Evolutionary conservation across 37 sponge, comb jelly and placozoan species (phyloP).

Genomic region (Aplysina aerophoba): DNA sequence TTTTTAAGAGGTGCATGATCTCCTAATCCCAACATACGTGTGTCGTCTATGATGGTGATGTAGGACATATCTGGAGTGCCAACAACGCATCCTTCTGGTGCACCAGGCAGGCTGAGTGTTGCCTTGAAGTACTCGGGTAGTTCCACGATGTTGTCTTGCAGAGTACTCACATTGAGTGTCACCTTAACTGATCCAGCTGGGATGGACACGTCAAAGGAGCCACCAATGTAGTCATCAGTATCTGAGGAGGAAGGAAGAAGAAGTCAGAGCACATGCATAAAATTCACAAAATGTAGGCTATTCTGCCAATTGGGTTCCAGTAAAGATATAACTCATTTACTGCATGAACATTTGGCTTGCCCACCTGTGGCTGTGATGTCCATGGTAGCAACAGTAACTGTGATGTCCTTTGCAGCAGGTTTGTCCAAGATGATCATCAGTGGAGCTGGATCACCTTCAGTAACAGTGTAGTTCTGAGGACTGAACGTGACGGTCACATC

Average conservation of each 20-base stretch:
- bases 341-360: too few species aligned
- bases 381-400: slow-evolving; percentile 20
- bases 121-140: background rate
- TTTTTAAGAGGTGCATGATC: too few species aligned
- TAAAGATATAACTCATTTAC: background rate
- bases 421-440: slow-evolving; percentile 5
- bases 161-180: background rate
- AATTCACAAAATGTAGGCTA: background rate
- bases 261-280: too few species aligned
- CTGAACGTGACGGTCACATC: background rate
- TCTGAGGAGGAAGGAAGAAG: too few species aligned
- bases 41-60: background rate
- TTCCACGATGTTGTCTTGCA: background rate
- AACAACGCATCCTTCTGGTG: background rate
- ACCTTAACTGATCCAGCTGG: background rate
- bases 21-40: too few species aligned
- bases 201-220: background rate
- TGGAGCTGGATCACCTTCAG: background rate
- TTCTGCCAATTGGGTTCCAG: background rate
- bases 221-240: background rate
- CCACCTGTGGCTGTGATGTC: slow-evolving; percentile 25
- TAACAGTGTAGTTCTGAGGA: slow-evolving; percentile 23
- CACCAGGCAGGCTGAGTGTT: background rate
- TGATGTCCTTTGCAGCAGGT: background rate
- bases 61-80: background rate